Evolutionary conservation across 1,140 invertebrate species (phyloP).

Genomic region (Drosophila gunungcola): DNA sequence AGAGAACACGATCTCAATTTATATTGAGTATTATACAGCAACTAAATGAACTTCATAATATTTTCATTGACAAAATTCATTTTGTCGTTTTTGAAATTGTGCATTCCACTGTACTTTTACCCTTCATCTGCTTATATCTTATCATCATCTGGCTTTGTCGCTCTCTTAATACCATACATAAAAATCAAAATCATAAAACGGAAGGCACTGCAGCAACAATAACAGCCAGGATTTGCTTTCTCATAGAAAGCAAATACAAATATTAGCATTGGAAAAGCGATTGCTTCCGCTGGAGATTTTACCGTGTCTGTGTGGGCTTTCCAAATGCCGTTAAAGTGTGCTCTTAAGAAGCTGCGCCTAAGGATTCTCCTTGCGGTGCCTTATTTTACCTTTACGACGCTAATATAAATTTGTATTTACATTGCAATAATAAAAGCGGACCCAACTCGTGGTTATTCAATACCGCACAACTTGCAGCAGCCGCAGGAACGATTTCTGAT

Average conservation of each 20-base stretch:
- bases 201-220: slow-evolving; percentile 49
- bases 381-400: slow-evolving; percentile 77
- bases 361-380: slow-evolving; percentile 45
- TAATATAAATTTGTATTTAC: slow-evolving; percentile 84
- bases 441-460: slow-evolving; percentile 20
- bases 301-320: slow-evolving; percentile 8
- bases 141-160: slow-evolving; percentile 19
- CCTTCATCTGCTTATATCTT: slow-evolving; percentile 2
- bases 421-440: slow-evolving; percentile 70
- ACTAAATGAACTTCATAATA: no score
- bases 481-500: slow-evolving; percentile 72
- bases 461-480: slow-evolving; percentile 24
- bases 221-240: slow-evolving; percentile 59
- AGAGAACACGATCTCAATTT: no score
- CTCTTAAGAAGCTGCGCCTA: slow-evolving; percentile 67
- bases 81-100: no score
- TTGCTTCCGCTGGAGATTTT: slow-evolving; percentile 52
- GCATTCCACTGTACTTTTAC: background rate
- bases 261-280: slow-evolving; percentile 82
- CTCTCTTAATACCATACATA: slow-evolving; percentile 50
- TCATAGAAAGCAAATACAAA: slow-evolving; percentile 82
- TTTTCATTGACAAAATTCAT: no score
- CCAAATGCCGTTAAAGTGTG: slow-evolving; percentile 19
- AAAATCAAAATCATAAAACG: slow-evolving; percentile 74
- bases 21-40: no score